A percentile compares a stretch with the other conserved stretches of the same genome.
phyloP scores from a whole-genome alignment of 2,113 vertebrate species.

The Naja naja region DNA sequence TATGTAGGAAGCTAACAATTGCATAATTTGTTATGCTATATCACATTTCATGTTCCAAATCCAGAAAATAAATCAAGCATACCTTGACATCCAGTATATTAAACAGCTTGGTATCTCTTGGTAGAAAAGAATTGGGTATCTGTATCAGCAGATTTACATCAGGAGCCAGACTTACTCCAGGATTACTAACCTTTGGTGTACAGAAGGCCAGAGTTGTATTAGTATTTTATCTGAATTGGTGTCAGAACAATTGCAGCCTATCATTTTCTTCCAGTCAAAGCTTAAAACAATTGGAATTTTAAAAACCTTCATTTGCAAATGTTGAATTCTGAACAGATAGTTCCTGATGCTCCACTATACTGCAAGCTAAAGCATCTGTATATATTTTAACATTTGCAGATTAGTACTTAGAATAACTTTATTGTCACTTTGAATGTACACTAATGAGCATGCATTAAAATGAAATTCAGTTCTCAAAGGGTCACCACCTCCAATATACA shows the following conservation, averaged over 20 bases:
- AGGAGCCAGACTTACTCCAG: constrained; percentile 82
- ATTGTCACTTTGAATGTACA: too few relatives aligned
- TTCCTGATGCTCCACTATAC: neutral
- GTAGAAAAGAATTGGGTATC: constrained; percentile 82
- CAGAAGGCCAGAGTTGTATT: neutral
- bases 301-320: neutral
- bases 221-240: neutral
- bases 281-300: neutral
- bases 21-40: neutral
- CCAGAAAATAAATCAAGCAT: constrained; percentile 39
- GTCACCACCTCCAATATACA: too few relatives aligned
- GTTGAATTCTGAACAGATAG: neutral
- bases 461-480: too few relatives aligned
- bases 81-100: constrained; percentile 84
- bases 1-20: neutral
- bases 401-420: neutral
- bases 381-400: neutral
- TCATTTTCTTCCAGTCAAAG: neutral
- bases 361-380: neutral
- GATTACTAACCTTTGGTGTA: constrained; percentile 82
- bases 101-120: constrained; percentile 75
- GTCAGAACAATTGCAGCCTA: neutral
- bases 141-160: constrained; percentile 77
- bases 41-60: neutral
- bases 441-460: too few relatives aligned